phyloP scores from a whole-genome alignment of 2,888 invertebrate species.

The Parnassius mnemosyne region DNA sequence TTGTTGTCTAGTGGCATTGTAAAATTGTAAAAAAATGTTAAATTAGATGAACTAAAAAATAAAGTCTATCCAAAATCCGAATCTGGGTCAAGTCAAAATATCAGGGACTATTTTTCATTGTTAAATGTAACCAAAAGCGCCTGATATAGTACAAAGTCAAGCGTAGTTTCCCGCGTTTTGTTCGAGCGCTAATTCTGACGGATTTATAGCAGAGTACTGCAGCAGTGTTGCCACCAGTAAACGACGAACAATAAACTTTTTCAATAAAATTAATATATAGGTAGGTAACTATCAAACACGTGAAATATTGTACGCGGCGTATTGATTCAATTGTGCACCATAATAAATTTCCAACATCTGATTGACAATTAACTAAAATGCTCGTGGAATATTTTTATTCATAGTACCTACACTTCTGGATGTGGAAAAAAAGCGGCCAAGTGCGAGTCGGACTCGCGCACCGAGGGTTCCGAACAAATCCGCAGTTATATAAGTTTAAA shows the following conservation, averaged over 20 bases:
- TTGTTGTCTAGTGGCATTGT: no score
- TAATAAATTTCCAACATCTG: constrained; percentile 53
- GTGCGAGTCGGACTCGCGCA: no score
- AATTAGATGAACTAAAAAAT: no score
- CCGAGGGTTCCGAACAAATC: no score
- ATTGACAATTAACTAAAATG: constrained; percentile 23
- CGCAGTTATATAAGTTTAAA: no score
- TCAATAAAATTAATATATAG: constrained; percentile 21
- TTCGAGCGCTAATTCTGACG: constrained; percentile 58
- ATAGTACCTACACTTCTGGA: no score
- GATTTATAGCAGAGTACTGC: constrained; percentile 54
- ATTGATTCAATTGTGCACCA: constrained; percentile 68
- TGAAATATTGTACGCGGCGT: constrained; percentile 32
- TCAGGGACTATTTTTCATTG: constrained; percentile 22
- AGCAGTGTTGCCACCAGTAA: constrained; percentile 38
- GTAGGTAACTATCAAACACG: constrained; percentile 22
- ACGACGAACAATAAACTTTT: constrained; percentile 24
- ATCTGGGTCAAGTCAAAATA: no score
- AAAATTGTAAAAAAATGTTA: no score
- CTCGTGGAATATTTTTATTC: no score
- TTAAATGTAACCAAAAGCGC: constrained; percentile 38
- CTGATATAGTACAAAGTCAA: constrained; percentile 57
- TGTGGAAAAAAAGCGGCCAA: no score
- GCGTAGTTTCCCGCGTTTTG: constrained; percentile 49
- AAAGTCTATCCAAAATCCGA: no score